Evolutionary conservation across 2,797 vertebrate species (phyloP).

Genomic region (Emydoidea blandingii): DNA sequence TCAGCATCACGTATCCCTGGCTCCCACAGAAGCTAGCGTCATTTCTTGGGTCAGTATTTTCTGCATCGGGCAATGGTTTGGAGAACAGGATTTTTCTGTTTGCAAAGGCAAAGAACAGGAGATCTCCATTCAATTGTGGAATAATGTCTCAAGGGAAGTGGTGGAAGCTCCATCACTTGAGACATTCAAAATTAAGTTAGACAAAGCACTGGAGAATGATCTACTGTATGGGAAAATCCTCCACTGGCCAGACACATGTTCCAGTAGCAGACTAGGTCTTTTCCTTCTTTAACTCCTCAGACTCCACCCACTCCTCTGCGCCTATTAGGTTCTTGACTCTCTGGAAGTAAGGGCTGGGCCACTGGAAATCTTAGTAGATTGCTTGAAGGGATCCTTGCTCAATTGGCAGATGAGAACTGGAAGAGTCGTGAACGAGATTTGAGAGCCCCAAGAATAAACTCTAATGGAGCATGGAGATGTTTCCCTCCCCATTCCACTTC

Average conservation of each 20-base stretch:
- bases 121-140: neutral
- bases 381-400: neutral
- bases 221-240: rapidly evolving
- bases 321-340: neutral
- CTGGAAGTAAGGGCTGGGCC: neutral
- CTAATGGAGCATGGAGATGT: rapidly evolving
- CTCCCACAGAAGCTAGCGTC: neutral
- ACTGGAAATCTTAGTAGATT: neutral
- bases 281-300: neutral
- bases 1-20: neutral
- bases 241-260: neutral
- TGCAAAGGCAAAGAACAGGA: neutral
- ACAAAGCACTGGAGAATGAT: neutral
- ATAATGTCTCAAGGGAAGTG: neutral
- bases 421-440: neutral
- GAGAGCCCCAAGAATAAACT: neutral
- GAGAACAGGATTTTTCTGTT: neutral
- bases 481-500: neutral
- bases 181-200: neutral
- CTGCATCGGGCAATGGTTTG: neutral
- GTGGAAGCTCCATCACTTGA: neutral
- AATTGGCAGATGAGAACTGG: neutral
- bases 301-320: neutral
- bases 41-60: rapidly evolving
- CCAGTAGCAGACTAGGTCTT: neutral